A percentile compares a stretch with the other conserved stretches of the same genome.
Evolutionary conservation across 1,140 invertebrate genomes (phyloP).

Genomic region (Drosophila gunungcola): DNA sequence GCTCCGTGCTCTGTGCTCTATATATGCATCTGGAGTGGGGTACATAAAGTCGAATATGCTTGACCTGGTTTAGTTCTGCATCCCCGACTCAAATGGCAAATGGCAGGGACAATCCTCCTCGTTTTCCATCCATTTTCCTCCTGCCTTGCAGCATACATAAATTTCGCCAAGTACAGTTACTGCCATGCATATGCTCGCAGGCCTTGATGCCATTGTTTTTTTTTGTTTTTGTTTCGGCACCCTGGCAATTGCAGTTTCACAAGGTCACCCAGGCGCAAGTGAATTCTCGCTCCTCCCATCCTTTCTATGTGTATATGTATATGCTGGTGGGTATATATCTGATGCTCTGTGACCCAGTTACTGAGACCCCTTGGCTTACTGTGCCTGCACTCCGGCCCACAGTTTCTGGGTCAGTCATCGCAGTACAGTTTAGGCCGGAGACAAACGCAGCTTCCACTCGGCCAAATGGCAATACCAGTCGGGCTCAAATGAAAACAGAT

Average conservation of each 20-base stretch:
- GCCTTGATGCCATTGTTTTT: constrained; percentile 52
- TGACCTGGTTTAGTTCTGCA: constrained; percentile 77
- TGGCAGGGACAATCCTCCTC: constrained; percentile 23
- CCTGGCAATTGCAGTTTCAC: constrained; percentile 56
- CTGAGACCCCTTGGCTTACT: constrained; percentile 44
- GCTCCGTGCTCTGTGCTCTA: background rate
- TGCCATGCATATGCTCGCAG: constrained; percentile 62
- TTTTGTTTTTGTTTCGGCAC: constrained; percentile 58
- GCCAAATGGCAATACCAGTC: constrained; percentile 43
- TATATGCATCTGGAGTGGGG: constrained; percentile 2
- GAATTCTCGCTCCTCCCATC: constrained; percentile 13
- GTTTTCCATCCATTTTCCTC: constrained; percentile 1
- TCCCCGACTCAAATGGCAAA: constrained; percentile 37
- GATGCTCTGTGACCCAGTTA: constrained; percentile 46
- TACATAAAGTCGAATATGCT: constrained; percentile 56
- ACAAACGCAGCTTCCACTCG: constrained; percentile 46
- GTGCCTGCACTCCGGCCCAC: constrained; percentile 55
- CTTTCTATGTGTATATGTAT: constrained; percentile 8
- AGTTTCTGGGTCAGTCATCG: constrained; percentile 59
- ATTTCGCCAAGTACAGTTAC: constrained; percentile 72
- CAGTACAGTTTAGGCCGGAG: constrained; percentile 62
- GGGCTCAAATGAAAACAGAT: constrained; percentile 74
- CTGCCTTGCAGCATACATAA: constrained; percentile 59
- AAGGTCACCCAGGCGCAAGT: constrained; percentile 68
- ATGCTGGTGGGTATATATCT: constrained; percentile 17